Base-by-base conservation (phyloP, 30 jellyfish, hydroid and myxozoan genomes). In the Clytia hemisphaerica region DNA sequence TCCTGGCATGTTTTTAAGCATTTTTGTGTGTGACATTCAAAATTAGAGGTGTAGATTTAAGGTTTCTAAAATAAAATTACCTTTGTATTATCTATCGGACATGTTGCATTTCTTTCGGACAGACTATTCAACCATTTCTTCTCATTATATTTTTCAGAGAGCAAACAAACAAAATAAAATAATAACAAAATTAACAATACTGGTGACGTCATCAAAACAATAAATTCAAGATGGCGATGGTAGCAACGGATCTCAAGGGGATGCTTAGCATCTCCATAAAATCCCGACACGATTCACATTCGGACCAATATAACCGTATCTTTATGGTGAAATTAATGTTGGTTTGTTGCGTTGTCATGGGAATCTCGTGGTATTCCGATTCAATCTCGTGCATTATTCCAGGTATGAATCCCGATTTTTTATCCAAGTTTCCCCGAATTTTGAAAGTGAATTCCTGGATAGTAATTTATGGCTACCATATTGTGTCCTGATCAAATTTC, bases 241-340 rank as follows among this genome's bases (percentile, higher is more conserved):
- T 69, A 44, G 81, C 81, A 6, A 69, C 81, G 58, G 81, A 69
- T 69, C 46, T 69, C 4, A 69, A 69, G 74, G 59, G 75, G 32
- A 45, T 69, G 74, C 47, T 69, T 51, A 45, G 75, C 33, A 69
- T 69, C 36, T 33, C 81, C 49, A 46, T 69, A 2, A 69, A 69
- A 34, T 46, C 81, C 16, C 21, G 81, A 18, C 81, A 69, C 33
- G 81, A 69, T 45, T 15, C 55, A 16, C 47, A 45, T 18, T 45
- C 81, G 6, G 81, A 69, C 49, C 81, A 69, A 49, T 69, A 69
- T 35, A 69, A 49, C 38, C 72, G 81, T 6, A 49, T 69, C 12
- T 69, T 69, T 44, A 69, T 69, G 81, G 81, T 69, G 57, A 69
- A 69, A 49, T 6, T 69, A 32, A 24, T 69, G 76, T 53, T 69